Base-by-base conservation (phyloP, 2,113 vertebrate species). In the Ophiodon elongatus region DNA sequence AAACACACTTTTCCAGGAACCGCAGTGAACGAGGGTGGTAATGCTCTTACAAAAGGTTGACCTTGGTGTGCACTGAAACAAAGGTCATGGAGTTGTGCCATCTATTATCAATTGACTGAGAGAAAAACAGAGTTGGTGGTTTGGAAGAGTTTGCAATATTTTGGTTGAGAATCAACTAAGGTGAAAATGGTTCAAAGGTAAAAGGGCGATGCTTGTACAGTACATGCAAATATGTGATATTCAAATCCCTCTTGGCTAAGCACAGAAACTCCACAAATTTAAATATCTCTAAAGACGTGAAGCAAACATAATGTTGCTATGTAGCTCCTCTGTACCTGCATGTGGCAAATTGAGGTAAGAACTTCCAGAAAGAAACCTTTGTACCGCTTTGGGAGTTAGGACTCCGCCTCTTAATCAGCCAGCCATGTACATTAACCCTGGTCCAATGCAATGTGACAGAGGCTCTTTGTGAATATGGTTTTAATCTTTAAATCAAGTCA, bases 11-110 rank as follows among this genome's bases (percentile, higher is more conserved):
- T 37, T 67, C 62, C 17, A n/a, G 63, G 56, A 82, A 85, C 70
- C 57, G 80, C 11, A 21, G 33, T 56, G n/a, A 85, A 76, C 77
- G 54, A 87, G 70, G 62, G n/a, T 45, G 21, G 25, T 90, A 89
- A 94, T 92, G 84, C 89, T 90, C 87, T 91, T 91, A 89, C 65
- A 71, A 82, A 21, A 86, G 82, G 69, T 74, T 81, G 75, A 89
- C 87, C 85, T 67, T 73, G 39, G 57, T 13, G 39, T 82, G 64
- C 80, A 85, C 50, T 83, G 70, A 83, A 43, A 82, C 74, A 87
- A 84, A 88, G 82, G 89, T 92, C 84, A 83, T 23, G 13, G 52
- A 83, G 60, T 73, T 2, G 9, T 4, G 21, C 73, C 86, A 69
- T 82, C 56, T 80, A 23, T 70, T 78, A 68, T 79, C 63, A 67